Evolutionary conservation across 2,888 invertebrate genomes (phyloP).

Genomic region (Apamea anceps): DNA sequence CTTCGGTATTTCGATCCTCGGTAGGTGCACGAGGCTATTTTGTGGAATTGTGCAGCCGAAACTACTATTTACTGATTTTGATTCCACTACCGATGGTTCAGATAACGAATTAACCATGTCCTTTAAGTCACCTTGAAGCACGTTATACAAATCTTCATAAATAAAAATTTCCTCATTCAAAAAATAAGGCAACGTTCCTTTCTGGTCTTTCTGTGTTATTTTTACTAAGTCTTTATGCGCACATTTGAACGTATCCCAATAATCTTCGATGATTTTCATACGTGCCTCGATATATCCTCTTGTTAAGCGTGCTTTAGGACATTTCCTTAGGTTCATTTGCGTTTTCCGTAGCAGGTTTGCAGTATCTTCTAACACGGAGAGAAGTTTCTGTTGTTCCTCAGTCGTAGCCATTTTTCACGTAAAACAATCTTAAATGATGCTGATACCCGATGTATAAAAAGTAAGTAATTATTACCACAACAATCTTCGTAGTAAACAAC

Average conservation of each 20-base stretch:
- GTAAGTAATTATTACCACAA: too few relatives aligned
- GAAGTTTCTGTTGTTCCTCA: too few relatives aligned
- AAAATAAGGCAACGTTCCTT: slow-evolving; percentile 7
- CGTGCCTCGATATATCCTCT: too few relatives aligned
- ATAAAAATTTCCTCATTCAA: not conserved
- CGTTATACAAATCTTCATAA: not conserved
- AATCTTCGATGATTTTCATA: not conserved
- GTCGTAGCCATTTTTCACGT: not conserved
- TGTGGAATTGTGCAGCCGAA: not conserved
- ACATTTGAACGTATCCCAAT: slow-evolving; percentile 3
- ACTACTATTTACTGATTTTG: not conserved
- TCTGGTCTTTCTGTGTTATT: not conserved
- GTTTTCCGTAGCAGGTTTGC: too few relatives aligned
- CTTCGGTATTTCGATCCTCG: not conserved
- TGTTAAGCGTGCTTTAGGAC: too few relatives aligned
- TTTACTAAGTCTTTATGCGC: slow-evolving; percentile 8
- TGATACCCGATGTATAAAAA: not conserved
- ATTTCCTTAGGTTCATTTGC: too few relatives aligned
- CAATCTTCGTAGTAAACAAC: too few relatives aligned
- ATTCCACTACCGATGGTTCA: not conserved
- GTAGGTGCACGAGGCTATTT: not conserved
- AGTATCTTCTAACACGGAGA: too few relatives aligned
- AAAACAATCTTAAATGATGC: not conserved
- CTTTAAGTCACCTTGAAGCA: slow-evolving; percentile 11
- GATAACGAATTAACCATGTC: not conserved